Evolutionary conservation across 2,797 vertebrate genomes (phyloP).

Genomic region (Salmo trutta): DNA sequence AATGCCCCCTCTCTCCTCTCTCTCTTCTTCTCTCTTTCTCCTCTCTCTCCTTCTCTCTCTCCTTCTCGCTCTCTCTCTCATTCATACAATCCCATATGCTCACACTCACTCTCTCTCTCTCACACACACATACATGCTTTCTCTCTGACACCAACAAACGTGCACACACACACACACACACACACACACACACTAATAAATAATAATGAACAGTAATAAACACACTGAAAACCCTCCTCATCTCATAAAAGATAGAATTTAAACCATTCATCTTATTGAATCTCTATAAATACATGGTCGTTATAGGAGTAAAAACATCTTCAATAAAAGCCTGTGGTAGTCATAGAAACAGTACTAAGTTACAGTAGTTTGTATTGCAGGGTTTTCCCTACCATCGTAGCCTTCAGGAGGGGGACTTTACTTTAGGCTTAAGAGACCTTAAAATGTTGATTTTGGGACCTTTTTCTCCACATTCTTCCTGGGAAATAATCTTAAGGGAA

Average conservation of each 20-base stretch:
- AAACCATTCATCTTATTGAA: not conserved
- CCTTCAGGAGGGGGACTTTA: not conserved
- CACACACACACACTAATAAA: not conserved
- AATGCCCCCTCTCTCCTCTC: no score
- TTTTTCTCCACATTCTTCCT: no score
- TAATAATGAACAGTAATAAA: no score
- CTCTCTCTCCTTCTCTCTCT: no score
- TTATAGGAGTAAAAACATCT: not conserved
- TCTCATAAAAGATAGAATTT: not conserved
- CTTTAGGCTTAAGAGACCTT: not conserved
- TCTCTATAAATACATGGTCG: constrained; percentile 3
- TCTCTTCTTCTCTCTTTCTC: no score
- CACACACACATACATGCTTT: not conserved
- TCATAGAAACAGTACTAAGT: not conserved
- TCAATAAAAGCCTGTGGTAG: not conserved
- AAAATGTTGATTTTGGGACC: no score
- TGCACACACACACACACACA: not conserved
- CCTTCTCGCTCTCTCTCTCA: no score
- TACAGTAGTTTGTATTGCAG: no score
- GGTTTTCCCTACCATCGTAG: no score
- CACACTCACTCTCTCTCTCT: no score
- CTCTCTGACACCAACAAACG: not conserved
- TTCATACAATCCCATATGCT: no score
- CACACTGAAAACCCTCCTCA: not conserved
- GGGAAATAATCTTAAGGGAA: no score